Evolutionary conservation across 2,113 vertebrate species (phyloP), one percentile per base, ranked within the genome.

Genomic region (Gambusia holbrooki): DNA sequence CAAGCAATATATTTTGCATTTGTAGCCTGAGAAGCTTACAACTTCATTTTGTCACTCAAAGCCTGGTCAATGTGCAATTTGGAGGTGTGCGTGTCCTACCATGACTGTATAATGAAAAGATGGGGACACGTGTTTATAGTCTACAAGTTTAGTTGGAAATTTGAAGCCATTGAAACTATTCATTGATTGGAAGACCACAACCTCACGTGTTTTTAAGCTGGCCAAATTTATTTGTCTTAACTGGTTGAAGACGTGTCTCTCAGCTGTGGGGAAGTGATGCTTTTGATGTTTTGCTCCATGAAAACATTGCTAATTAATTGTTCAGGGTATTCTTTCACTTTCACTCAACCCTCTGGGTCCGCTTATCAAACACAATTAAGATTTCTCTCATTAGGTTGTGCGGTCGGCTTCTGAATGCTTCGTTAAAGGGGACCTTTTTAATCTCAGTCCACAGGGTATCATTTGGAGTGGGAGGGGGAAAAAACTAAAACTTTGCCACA

Each of bases 221-320:
- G 72, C 73, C 74, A 11, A n/a, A 15, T 1, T 0, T 30, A 69
- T 77, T 81, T 86, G 81, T 90, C 70, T 85, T 51, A 63, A 79
- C 30, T 29, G 28, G 29, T 30, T 71, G 25, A 60, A 67, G 66
- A 40, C 58, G 48, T 37, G 14, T 51, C 61, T 48, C 19, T 62
- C 69, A 62, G 77, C 85, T 81, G 15, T 58, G 72, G 81, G 75
- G 71, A 87, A 79, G 71, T 62, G 76, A 82, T 85, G 67, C 30
- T 68, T 67, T 68, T 54, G 71, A 66, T 81, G 32, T 72, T 88
- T 81, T 60, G 77, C 80, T 85, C 71, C 81, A 76, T 71, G 33
- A 66, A 86, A 87, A 87, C 62, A 27, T 45, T 71, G 68, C 83
- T 92, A 88, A 90, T 92, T 88, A 83, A 82, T 81, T 84, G 71